Base-by-base conservation (phyloP, 1,140 invertebrate genomes). In the Macrotrachela quadricornifera region DNA sequence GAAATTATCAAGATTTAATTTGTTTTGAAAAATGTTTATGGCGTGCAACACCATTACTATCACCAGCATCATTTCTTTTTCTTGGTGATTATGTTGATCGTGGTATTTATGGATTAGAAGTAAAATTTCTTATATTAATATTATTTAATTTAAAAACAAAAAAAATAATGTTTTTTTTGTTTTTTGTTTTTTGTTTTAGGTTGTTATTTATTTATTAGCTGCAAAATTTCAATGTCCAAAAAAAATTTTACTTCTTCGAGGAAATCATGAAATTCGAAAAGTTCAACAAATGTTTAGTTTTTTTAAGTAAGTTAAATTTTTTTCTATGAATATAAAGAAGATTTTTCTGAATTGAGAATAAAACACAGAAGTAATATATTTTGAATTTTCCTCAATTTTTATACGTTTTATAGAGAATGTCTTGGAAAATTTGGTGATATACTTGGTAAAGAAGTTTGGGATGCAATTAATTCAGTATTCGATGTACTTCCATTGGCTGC, bases 261-360 rank as follows among this genome's bases (percentile, higher is more conserved):
- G 78, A 10, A 79, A 78, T 61, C 78, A 79, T 63, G 78, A 79
- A 64, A 70, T 78, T 10, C 59, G 76, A 40, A 67, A 68, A 57
- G 71, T 79, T 8, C 79, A 81, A 65, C 74, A 76, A 62, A 76
- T 76, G 71, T 81, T 80, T 60, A 76, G 76, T 6, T 82, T 81
- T 65, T 72, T 75, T 58, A 71, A 65, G 77, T 79, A 65, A 64
- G 62, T 60, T 16, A 40, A 47, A 21, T 42, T 43, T 40, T n/a
- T 21, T 49, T 10, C 16, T 13, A 12, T 41, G 10, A 16, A 54
- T 13, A 45, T 46, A 46, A 12, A 21, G 13, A 46, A 6, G 10
- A 16, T 40, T 40, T 10, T 36, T 14, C 11, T 47, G 21, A 4
- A 30, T 30, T 30, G 21, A 30, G n/a, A n/a, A n/a, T n/a, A n/a